phyloP scores from a whole-genome alignment of 2,888 invertebrate species.

The Spisula subtruncata region DNA sequence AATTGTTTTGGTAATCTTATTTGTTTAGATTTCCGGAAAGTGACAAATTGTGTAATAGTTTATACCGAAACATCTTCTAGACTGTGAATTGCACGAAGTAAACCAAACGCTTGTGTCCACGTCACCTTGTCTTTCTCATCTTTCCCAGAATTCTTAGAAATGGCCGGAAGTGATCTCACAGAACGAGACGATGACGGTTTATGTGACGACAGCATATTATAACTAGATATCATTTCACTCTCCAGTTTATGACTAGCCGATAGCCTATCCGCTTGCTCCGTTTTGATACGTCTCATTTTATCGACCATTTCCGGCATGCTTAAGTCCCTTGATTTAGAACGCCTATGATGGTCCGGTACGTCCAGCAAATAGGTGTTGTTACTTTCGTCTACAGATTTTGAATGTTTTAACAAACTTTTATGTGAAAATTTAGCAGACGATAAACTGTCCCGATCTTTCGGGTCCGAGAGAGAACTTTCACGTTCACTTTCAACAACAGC shows the following conservation, averaged over 20 bases:
- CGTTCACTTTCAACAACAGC: conserved; percentile 38
- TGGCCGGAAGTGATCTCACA: conserved; percentile 66
- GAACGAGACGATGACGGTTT: conserved; percentile 71
- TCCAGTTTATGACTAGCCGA: conserved; percentile 45
- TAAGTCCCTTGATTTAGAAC: conserved; percentile 64
- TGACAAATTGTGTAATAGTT: neutral
- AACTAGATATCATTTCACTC: conserved; percentile 45
- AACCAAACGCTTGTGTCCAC: conserved; percentile 76
- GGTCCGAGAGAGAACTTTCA: conserved; percentile 29
- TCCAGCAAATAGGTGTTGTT: conserved; percentile 18
- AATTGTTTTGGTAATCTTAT: too few species aligned
- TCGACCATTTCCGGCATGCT: conserved; percentile 70
- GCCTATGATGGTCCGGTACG: conserved; percentile 38
- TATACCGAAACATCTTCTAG: conserved; percentile 53
- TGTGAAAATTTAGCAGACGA: conserved; percentile 41
- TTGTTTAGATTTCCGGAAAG: too few species aligned
- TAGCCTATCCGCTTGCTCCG: conserved; percentile 57
- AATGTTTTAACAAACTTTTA: conserved; percentile 55
- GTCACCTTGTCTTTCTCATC: conserved; percentile 64
- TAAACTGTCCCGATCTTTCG: conserved; percentile 5
- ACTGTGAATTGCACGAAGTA: conserved; percentile 73
- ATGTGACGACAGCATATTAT: conserved; percentile 49
- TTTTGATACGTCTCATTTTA: conserved; percentile 64
- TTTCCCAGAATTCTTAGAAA: conserved; percentile 53
- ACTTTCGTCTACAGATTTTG: conserved; percentile 47